Conservation (phyloP, 1,140 invertebrate species). For the Thalassaphorura encarpata region DNA sequence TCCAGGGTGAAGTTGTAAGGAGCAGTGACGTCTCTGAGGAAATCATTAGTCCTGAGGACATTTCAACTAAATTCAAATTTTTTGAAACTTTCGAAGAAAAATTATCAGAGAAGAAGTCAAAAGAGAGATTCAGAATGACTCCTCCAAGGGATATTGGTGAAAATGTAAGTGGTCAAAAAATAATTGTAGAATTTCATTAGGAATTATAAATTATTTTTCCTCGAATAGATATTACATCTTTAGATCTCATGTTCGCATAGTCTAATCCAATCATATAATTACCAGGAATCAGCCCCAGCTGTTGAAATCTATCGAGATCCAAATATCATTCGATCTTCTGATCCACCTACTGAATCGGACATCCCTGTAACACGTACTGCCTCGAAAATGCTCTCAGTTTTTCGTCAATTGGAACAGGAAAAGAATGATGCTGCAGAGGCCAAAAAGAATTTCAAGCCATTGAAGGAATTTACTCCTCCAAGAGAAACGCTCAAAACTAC, state of each 20-base stretch:
- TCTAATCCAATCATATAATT: constrained; percentile 7
- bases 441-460: constrained; percentile 49
- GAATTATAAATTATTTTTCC: not conserved
- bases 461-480: constrained; percentile 80
- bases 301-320: constrained; percentile 65
- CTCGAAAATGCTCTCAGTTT: constrained; percentile 70
- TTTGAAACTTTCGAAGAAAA: constrained; percentile 70
- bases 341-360: constrained; percentile 43
- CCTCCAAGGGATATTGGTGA: constrained; percentile 64
- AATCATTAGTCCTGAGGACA: constrained; percentile 64
- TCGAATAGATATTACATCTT: not conserved
- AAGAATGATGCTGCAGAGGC: not conserved
- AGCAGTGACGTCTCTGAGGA: constrained; percentile 61
- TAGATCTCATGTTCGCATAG: not conserved
- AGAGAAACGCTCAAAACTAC: constrained; percentile 50
- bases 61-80: constrained; percentile 76
- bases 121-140: constrained; percentile 70
- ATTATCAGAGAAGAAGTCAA: constrained; percentile 44
- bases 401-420: constrained; percentile 75
- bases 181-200: not conserved
- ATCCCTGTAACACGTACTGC: constrained; percentile 58
- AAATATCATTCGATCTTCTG: constrained; percentile 55
- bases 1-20: constrained; percentile 65
- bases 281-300: constrained; percentile 55
- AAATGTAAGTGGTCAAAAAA: constrained; percentile 40